These are phyloP conservation scores for Mimas tiliae DNA, from an alignment of 2,888 invertebrate species.

Conservation along the genomic window DNA sequence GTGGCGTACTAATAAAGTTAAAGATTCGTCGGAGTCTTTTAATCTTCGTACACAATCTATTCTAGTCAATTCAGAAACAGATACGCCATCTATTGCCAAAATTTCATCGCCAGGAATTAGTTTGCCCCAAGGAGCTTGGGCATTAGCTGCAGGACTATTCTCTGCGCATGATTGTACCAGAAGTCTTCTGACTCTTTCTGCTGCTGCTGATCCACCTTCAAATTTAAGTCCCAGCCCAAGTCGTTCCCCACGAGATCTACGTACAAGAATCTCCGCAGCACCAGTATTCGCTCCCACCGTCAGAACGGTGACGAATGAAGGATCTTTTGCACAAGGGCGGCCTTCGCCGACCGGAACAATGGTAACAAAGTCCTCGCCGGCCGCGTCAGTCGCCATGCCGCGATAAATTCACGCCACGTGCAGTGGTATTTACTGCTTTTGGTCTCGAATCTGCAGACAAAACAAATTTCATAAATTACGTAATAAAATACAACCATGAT, in stretches of 20 bases:
- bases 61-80: constrained; percentile 91
- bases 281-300: constrained; percentile 82
- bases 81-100: constrained; percentile 92
- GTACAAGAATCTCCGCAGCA: constrained; percentile 91
- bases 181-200: constrained; percentile 91
- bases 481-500: constrained; percentile 63
- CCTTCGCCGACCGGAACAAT: constrained; percentile 84
- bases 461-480: constrained; percentile 67
- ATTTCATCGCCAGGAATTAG: constrained; percentile 95
- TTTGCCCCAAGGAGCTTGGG: constrained; percentile 92
- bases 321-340: constrained; percentile 64
- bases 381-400: constrained; percentile 79
- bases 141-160: constrained; percentile 94
- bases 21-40: constrained; percentile 93
- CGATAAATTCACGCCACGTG: constrained; percentile 63
- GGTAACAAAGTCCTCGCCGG: constrained; percentile 83
- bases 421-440: constrained; percentile 58
- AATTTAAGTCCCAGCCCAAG: constrained; percentile 96
- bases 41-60: constrained; percentile 94
- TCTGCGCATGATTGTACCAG: constrained; percentile 95
- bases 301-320: constrained; percentile 85
- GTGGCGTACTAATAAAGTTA: constrained; percentile 90
- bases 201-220: constrained; percentile 94
- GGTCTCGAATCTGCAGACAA: constrained; percentile 71
- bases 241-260: constrained; percentile 94